These are phyloP conservation scores for Diarsia mendica DNA, from an alignment of 2,888 invertebrate genomes.

Conservation along the genomic window DNA sequence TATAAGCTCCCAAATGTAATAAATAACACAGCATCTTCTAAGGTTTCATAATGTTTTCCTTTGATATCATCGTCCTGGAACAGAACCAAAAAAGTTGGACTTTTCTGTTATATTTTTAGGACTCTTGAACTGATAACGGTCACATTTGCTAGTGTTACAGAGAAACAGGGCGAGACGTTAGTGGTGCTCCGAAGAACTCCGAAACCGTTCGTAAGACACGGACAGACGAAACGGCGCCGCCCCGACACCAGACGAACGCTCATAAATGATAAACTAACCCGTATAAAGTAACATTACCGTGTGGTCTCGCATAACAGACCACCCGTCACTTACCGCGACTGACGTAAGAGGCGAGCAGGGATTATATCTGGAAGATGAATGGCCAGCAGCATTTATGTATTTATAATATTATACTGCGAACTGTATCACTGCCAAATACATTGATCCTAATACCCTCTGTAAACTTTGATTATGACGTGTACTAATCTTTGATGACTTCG, in stretches of 20 bases:
- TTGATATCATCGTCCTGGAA: constrained; percentile 38
- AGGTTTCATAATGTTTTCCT: constrained; percentile 8
- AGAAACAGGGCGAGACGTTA: constrained; percentile 59
- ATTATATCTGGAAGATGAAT: constrained; percentile 57
- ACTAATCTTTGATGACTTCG: constrained; percentile 3
- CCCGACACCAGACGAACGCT: constrained; percentile 74
- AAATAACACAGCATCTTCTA: constrained; percentile 17
- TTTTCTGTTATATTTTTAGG: constrained; percentile 48
- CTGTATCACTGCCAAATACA: constrained; percentile 39
- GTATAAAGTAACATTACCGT: constrained; percentile 66
- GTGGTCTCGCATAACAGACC: constrained; percentile 56
- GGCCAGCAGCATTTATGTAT: constrained; percentile 35
- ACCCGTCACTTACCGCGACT: constrained; percentile 56
- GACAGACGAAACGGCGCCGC: constrained; percentile 81
- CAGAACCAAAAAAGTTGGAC: constrained; percentile 52
- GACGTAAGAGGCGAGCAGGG: constrained; percentile 52
- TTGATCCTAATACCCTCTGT: constrained; percentile 19
- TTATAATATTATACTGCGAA: constrained; percentile 25
- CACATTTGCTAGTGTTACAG: constrained; percentile 25
- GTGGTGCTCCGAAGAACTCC: constrained; percentile 59
- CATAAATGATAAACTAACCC: constrained; percentile 79
- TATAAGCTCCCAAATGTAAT: constrained; percentile 19
- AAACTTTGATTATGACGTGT: constrained; percentile 23
- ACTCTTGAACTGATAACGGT: constrained; percentile 44
- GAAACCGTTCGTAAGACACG: constrained; percentile 67